phyloP scores from a whole-genome alignment of 2,888 invertebrate genomes.

The Brachypterus glaber region DNA sequence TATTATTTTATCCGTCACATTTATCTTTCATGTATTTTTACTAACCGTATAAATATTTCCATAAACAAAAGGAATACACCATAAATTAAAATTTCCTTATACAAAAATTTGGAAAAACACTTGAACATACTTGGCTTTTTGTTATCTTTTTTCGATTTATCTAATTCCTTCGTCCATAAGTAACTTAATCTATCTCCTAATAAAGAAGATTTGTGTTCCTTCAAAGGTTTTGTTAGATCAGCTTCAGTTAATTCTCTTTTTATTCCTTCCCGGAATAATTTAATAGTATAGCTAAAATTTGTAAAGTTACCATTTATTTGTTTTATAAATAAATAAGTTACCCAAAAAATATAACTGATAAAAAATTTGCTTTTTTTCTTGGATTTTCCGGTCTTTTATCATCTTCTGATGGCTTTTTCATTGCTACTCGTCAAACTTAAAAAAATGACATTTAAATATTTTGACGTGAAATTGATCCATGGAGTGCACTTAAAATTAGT shows the following conservation, averaged over 20 bases:
- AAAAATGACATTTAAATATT: no score
- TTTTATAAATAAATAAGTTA: no score
- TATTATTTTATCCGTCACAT: not conserved
- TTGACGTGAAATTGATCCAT: no score
- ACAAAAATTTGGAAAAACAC: conserved; percentile 50
- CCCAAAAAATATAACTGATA: conserved; percentile 32
- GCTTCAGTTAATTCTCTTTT: conserved; percentile 31
- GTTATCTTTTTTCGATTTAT: conserved; percentile 37
- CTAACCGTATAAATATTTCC: conserved; percentile 41
- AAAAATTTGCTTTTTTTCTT: conserved; percentile 28
- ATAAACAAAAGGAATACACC: conserved; percentile 46
- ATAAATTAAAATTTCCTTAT: conserved; percentile 46
- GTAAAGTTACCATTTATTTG: no score
- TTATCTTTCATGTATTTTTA: conserved; percentile 5
- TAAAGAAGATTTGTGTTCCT: conserved; percentile 49
- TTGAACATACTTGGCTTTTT: conserved; percentile 49
- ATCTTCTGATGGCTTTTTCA: not conserved
- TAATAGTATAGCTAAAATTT: no score
- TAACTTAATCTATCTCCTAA: conserved; percentile 53
- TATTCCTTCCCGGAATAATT: conserved; percentile 30
- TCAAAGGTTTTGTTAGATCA: conserved; percentile 59
- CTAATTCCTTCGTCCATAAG: conserved; percentile 51
- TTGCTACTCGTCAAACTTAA: no score
- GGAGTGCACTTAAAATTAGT: no score
- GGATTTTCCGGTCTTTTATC: conserved; percentile 22